Percentiles rank a stretch among this genome's conserved stretches.
Evolutionary conservation across 2,888 invertebrate genomes (phyloP).

Genomic region (Andrena bucephala): DNA sequence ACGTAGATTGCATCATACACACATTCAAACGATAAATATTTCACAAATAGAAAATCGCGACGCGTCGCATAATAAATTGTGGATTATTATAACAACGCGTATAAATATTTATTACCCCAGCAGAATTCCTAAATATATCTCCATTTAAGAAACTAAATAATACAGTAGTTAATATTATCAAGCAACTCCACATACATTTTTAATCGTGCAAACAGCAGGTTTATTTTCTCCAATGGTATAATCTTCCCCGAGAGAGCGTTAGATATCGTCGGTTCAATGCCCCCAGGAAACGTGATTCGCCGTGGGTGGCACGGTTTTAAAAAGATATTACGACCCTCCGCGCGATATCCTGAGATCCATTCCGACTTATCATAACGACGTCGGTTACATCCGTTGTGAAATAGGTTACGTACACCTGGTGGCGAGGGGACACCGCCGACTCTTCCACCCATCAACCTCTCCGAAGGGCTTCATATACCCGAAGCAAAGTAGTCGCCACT

Average conservation of each 20-base stretch:
- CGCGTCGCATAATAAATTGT: background rate
- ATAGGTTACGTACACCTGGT: conserved; percentile 4
- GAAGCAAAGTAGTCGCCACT: too few species aligned
- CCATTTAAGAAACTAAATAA: background rate
- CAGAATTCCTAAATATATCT: background rate
- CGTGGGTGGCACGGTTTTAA: conserved; percentile 39
- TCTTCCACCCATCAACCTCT: background rate
- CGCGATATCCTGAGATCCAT: conserved; percentile 39
- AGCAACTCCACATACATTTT: conserved; percentile 13
- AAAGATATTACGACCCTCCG: conserved; percentile 43
- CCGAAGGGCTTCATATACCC: too few species aligned
- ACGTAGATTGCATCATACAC: too few species aligned
- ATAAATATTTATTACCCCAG: background rate
- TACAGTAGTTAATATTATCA: background rate
- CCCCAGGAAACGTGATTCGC: conserved; percentile 5
- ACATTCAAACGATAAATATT: too few species aligned
- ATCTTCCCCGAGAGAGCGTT: conserved; percentile 11
- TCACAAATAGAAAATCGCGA: too few species aligned
- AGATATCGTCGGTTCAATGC: conserved; percentile 7
- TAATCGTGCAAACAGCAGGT: background rate
- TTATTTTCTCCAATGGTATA: background rate
- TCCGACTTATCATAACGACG: conserved; percentile 49
- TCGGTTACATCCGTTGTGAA: conserved; percentile 18
- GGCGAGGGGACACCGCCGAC: background rate
- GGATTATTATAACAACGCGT: background rate